These are phyloP conservation scores for Corythoichthys intestinalis DNA, from an alignment of 2,113 vertebrate species.

Conservation along the genomic window DNA sequence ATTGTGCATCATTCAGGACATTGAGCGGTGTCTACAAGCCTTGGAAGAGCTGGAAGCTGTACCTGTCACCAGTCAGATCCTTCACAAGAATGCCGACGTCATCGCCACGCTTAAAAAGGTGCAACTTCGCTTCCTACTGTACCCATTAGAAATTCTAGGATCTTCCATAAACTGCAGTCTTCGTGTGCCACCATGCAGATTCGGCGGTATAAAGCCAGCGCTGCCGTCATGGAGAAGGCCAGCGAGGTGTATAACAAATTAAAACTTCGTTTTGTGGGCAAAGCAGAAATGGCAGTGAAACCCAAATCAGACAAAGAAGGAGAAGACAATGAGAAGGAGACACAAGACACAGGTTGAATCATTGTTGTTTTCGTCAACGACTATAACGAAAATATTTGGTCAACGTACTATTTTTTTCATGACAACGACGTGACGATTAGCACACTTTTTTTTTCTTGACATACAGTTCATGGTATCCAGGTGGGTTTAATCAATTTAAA, in stretches of 20 bases:
- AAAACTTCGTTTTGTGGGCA: slow-evolving; percentile 90
- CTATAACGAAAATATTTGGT: too few relatives aligned
- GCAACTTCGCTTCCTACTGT: background rate
- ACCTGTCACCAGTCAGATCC: slow-evolving; percentile 92
- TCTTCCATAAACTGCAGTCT: background rate
- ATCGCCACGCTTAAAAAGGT: slow-evolving; percentile 97
- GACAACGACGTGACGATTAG: too few relatives aligned
- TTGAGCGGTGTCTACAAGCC: slow-evolving; percentile 86
- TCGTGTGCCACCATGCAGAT: slow-evolving; percentile 71
- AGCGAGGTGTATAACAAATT: slow-evolving; percentile 89
- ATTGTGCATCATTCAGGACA: slow-evolving; percentile 73
- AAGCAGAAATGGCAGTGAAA: slow-evolving; percentile 77
- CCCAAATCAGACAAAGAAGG: slow-evolving; percentile 65
- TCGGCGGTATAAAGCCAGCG: slow-evolving; percentile 93
- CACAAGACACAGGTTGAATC: slow-evolving; percentile 56
- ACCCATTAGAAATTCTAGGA: background rate
- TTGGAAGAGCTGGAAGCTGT: slow-evolving; percentile 85
- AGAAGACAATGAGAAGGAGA: slow-evolving; percentile 68
- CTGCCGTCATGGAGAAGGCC: slow-evolving; percentile 92
- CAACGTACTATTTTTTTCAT: too few relatives aligned
- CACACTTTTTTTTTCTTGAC: too few relatives aligned
- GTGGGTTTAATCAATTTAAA: too few relatives aligned
- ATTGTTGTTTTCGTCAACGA: too few relatives aligned
- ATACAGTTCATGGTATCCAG: too few relatives aligned
- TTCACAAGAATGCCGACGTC: slow-evolving; percentile 94